Evolutionary conservation across 2,113 vertebrate genomes (phyloP), one percentile per base, ranked within the genome.

Genomic region (Zosterops borbonicus): DNA sequence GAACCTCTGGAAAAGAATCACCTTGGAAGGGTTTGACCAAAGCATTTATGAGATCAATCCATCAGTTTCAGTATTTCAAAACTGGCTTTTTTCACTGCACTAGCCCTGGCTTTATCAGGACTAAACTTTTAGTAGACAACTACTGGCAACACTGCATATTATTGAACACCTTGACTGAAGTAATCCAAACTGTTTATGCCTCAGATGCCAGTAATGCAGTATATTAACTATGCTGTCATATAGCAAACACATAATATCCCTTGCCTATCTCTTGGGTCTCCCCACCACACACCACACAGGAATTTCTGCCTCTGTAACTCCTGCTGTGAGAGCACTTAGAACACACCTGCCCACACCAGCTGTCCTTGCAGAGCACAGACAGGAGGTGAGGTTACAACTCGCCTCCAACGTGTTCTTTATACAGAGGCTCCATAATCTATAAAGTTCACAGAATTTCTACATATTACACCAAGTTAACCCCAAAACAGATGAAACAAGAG

Each of bases 211-310:
- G 13, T 14, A 70, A 49, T 10, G 8, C 58, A 83, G 47, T 31
- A 37, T 8, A 62, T 14, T 16, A 58, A 33, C 29, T 9, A 5
- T 7, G 6, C 0, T 50, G 49, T 29, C 33, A 31, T 4, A 41
- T 2, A 25, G 28, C 39, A 83, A 83, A 89, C 1, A 5, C 15
- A 11, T 7, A 16, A 39, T 21, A 21, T 3, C 49, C 23, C 39
- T 0, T 14, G 8, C 37, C 9, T 2, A 19, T 14, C 31, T 44
- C 39, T 44, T 2, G 9, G 33, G 10, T 49, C 15, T 56, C 24
- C n/a, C 12, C 41, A 35, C 2, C 44, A 44, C 9, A 31, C 14
- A 44, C 22, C 11, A 52, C 46, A 27, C 6, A 41, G 33, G 17
- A 35, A 69, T 28, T 11, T 18, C 46, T 60, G 60, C 16, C 52